Evolutionary conservation across 2,113 vertebrate genomes (phyloP).

Genomic region (Bambusicola thoracicus): DNA sequence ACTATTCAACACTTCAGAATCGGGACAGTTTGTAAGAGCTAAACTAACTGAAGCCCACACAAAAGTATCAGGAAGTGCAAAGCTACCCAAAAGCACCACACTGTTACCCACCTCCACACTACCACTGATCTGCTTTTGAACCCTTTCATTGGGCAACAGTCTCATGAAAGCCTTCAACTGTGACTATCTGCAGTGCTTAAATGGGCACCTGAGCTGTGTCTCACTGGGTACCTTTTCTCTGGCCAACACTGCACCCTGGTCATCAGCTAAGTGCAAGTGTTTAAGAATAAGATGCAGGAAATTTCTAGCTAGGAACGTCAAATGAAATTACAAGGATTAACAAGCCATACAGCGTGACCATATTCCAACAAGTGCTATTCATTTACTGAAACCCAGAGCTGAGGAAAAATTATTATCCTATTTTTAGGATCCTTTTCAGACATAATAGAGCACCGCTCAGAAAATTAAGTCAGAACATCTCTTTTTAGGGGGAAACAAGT

Average conservation of each 20-base stretch:
- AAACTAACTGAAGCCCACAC: neutral
- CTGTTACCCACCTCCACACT: neutral
- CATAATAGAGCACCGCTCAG: neutral
- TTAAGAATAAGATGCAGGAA: rapidly evolving
- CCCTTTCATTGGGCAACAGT: neutral
- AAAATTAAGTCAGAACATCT: neutral
- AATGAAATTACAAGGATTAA: neutral
- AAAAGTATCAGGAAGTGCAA: neutral
- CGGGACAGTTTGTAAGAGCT: neutral
- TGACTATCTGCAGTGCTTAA: neutral
- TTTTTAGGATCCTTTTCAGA: neutral
- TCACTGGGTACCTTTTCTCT: neutral
- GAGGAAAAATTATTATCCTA: neutral
- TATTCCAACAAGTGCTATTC: neutral
- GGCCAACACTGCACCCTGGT: neutral
- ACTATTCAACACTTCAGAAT: neutral
- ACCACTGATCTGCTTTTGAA: neutral
- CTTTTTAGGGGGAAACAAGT: neutral
- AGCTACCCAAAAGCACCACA: no score
- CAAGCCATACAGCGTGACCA: neutral
- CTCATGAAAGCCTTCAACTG: neutral
- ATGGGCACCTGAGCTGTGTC: neutral
- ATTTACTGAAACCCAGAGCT: neutral
- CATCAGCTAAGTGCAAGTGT: neutral
- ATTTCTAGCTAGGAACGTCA: neutral